Percentiles rank a stretch among this genome's conserved stretches.
phyloP scores from a whole-genome alignment of 2,888 invertebrate species.

The Barypeithes pellucidus region DNA sequence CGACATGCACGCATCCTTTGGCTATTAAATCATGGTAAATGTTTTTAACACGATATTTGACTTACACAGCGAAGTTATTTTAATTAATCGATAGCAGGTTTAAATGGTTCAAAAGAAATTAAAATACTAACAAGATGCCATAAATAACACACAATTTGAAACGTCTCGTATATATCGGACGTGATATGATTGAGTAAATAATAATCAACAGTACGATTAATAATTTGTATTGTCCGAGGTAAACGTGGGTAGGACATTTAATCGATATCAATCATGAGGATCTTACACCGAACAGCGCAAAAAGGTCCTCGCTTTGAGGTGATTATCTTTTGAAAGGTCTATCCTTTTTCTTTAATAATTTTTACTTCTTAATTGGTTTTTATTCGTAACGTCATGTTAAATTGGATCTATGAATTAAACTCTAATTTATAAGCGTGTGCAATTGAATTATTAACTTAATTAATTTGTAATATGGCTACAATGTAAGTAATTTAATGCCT shows the following conservation, averaged over 20 bases:
- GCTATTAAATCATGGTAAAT: no score
- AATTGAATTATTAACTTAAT: no score
- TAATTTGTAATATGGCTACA: no score
- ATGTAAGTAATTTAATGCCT: no score
- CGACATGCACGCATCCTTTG: no score
- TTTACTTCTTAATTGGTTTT: neutral
- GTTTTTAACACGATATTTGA: no score
- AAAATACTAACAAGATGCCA: neutral
- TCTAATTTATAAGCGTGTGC: no score
- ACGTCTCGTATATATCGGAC: neutral
- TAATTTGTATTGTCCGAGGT: constrained; percentile 38
- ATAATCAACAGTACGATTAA: constrained; percentile 24
- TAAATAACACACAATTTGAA: constrained; percentile 2
- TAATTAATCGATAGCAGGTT: no score
- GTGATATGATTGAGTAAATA: constrained; percentile 32
- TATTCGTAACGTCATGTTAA: neutral
- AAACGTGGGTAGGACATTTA: constrained; percentile 30
- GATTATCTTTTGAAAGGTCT: constrained; percentile 14
- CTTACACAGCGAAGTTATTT: no score
- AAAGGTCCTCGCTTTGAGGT: constrained; percentile 9
- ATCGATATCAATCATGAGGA: constrained; percentile 39
- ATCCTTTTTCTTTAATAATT: neutral
- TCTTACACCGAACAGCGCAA: constrained; percentile 12
- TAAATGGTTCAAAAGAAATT: neutral
- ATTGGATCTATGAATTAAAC: no score